A percentile compares a stretch with the other conserved stretches of the same genome.
Conservation (phyloP, 2,113 vertebrate species). For the Gymnarchus niloticus region DNA sequence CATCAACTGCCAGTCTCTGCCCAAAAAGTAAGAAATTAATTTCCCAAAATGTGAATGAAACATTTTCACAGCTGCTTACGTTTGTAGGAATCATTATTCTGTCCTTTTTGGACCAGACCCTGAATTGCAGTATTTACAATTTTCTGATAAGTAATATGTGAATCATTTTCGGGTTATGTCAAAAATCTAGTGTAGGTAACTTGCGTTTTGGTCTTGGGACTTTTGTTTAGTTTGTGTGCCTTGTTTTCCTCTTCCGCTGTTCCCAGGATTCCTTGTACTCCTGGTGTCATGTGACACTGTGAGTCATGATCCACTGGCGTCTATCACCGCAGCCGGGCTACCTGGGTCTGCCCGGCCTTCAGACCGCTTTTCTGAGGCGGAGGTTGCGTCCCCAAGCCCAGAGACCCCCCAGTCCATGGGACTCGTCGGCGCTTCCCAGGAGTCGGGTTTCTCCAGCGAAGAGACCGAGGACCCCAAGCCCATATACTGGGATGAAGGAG, state of each 20-base stretch:
- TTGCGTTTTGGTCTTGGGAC: neutral
- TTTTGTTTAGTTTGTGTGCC: neutral
- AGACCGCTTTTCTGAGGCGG: conserved; percentile 42
- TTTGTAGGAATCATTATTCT: neutral
- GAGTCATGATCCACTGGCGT: conserved; percentile 45
- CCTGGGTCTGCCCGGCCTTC: conserved; percentile 55
- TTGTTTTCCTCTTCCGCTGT: neutral
- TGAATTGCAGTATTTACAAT: no score
- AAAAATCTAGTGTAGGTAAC: no score
- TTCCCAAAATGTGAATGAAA: neutral
- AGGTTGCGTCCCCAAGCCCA: conserved; percentile 23
- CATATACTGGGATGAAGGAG: conserved; percentile 69
- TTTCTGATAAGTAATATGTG: neutral
- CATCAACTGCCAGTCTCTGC: neutral
- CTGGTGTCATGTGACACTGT: conserved; percentile 41
- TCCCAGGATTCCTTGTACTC: conserved; percentile 37
- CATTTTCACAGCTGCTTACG: neutral
- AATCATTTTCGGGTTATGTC: neutral
- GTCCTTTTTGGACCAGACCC: neutral
- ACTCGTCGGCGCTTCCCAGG: conserved; percentile 60
- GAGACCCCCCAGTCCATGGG: conserved; percentile 46
- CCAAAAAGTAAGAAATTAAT: neutral
- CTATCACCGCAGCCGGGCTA: conserved; percentile 57
- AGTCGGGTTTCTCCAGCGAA: conserved; percentile 78
- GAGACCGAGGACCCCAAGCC: conserved; percentile 77